Base-by-base conservation (phyloP, 2,888 invertebrate genomes). In the Caenorhabditis virilis region DNA sequence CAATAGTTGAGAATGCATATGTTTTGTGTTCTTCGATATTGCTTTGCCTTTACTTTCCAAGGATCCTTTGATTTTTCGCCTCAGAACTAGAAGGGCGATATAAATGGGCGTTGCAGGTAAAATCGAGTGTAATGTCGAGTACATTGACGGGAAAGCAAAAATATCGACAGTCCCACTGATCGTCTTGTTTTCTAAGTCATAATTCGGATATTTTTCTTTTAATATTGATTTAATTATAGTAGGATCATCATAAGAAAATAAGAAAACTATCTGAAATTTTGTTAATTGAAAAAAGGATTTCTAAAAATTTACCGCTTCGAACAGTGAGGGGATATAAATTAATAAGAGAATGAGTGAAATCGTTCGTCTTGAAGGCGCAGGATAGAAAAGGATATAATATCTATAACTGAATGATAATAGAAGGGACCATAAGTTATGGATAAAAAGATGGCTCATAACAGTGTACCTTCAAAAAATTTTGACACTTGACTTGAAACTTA, bases 371-470 rank as follows among this genome's bases (percentile, higher is more conserved):
- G 41, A 30, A 3, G 67, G 67, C 9, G 67, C 47, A 5, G 61
- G 54, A 39, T 55, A 47, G 18, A 58, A 61, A 11, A 67, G 38
- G 15, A 67, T 67, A 26, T 67, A 67, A 38, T 53, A 67, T 33
- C 67, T 46, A 43, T 67, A 67, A 25, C 48, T 45, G 35, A 67
- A 67, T 7, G 56, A 56, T 9, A 62, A 18, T 0, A 67, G 45
- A 18, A 67, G 38, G 0, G 62, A 62, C 67, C 67, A 67, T 1
- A 67, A 18, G 2, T 46, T 45, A 36, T 67, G 67, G 22, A 62
- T 54, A 5, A 58, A 46, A 4, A 58, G 27, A n/a, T 56, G 56
- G 1, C 61, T 38, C 30, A 60, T 67, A 4, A 67, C 22, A 33
- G 61, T 62, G 46, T 66, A 66, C 27, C 65, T n/a, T n/a, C n/a